Evolutionary conservation across 2,888 invertebrate genomes (phyloP).

Genomic region (Leistus spinibarbis): DNA sequence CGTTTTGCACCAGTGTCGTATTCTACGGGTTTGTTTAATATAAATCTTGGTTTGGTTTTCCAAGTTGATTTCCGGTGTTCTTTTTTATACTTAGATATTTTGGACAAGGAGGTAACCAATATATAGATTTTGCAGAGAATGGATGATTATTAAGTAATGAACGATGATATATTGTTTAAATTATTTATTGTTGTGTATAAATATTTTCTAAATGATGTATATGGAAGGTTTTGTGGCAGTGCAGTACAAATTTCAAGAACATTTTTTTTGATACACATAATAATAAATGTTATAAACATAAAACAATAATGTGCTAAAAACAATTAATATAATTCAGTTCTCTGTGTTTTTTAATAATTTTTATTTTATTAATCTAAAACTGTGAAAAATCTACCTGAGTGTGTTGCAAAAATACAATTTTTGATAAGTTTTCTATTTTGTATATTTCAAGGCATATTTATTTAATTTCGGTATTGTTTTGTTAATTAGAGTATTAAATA

Average conservation of each 20-base stretch:
- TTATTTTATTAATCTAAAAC: slow-evolving; percentile 21
- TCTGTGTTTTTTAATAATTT: slow-evolving; percentile 39
- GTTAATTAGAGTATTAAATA: slow-evolving; percentile 1
- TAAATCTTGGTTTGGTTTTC: too few relatives aligned
- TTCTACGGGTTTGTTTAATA: too few relatives aligned
- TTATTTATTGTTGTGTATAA: slow-evolving; percentile 31
- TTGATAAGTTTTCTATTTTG: neutral
- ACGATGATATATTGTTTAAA: neutral
- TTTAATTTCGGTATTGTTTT: slow-evolving; percentile 1
- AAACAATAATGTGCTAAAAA: slow-evolving; percentile 18
- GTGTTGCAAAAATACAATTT: slow-evolving; percentile 48
- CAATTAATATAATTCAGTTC: slow-evolving; percentile 42
- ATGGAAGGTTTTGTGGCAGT: slow-evolving; percentile 36
- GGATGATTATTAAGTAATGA: too few relatives aligned
- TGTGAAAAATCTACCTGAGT: slow-evolving; percentile 48
- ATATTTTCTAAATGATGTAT: slow-evolving; percentile 36
- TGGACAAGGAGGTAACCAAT: too few relatives aligned
- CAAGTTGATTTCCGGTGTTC: too few relatives aligned
- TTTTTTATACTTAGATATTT: too few relatives aligned
- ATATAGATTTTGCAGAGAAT: too few relatives aligned
- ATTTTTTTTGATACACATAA: slow-evolving; percentile 10
- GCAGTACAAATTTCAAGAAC: slow-evolving; percentile 10
- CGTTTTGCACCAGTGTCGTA: too few relatives aligned
- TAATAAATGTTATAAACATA: slow-evolving; percentile 1
- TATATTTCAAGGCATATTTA: slow-evolving; percentile 13